A percentile compares a stretch with the other conserved stretches of the same genome.
phyloP scores from a whole-genome alignment of 37 sponge, comb jelly and placozoan genomes.

The Crambe crambe region DNA sequence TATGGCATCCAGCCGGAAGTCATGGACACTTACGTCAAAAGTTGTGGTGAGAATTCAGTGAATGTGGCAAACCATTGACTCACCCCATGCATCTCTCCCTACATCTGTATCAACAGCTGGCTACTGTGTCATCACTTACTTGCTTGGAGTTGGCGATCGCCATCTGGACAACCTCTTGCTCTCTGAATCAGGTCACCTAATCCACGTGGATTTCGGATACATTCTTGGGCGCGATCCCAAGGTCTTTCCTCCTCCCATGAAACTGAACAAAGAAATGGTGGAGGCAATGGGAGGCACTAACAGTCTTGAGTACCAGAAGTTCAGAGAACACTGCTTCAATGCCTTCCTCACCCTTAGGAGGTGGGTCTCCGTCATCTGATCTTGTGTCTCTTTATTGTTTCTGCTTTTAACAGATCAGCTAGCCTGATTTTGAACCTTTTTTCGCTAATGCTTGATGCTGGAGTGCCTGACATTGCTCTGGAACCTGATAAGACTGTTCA shows the following conservation, averaged over 20 bases:
- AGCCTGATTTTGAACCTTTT: constrained; percentile 94
- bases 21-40: constrained; percentile 97
- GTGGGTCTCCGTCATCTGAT: constrained; percentile 22
- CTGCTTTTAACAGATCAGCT: constrained; percentile 69
- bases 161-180: constrained; percentile 98
- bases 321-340: constrained; percentile 96
- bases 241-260: constrained; percentile 99
- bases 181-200: constrained; percentile 82
- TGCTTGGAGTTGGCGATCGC: constrained; percentile 95
- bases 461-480: constrained; percentile 95
- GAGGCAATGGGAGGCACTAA: constrained; percentile 79
- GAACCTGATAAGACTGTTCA: constrained; percentile 98
- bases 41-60: constrained; percentile 77
- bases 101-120: constrained; percentile 64
- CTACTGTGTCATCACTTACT: constrained; percentile 97
- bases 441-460: constrained; percentile 95
- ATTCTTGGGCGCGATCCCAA: constrained; percentile 98
- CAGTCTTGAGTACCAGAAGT: constrained; percentile 87
- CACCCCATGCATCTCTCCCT: neutral
- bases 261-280: constrained; percentile 98
- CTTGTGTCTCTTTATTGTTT: too few species aligned
- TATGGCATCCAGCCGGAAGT: constrained; percentile 84
- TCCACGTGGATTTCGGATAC: constrained; percentile 99
- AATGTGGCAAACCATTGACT: neutral
- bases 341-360: constrained; percentile 94